Evolutionary conservation across 2,888 invertebrate genomes (phyloP), one percentile per base, ranked within the genome.

Genomic region (Trichopoda pennipes): DNA sequence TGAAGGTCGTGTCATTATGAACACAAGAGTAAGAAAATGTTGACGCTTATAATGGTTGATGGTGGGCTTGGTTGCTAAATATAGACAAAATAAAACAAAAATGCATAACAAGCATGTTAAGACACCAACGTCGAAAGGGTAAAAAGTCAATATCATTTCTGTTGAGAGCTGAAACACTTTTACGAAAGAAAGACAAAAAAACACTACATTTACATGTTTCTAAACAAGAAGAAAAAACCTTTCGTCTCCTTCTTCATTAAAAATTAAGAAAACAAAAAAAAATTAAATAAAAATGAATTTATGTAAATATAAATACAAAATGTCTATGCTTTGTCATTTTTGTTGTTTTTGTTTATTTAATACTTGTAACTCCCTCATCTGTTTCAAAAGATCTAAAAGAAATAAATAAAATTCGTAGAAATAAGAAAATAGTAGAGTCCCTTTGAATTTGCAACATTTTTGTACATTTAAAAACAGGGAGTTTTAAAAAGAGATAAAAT

Each of bases 1-100:
- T 82, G 79, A 82, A 82, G 82, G 82, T 79, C 75, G 78, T 82
- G 82, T 75, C 79, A 82, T 63, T 56, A 64, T 69, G 19, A 68
- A 55, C 49, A 64, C 55, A 49, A n/a, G 55, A 47, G 16, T 49
- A 21, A 69, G 51, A 61, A 73, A 38, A 61, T 49, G 44, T 17
- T 60, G 69, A 53, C 53, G 51, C 58, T 66, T 23, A 38, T 47
- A 32, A 51, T 49, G 42, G 44, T 44, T 42, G 56, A n/a, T 35
- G 32, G 58, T 56, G 69, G 58, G 56, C 66, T 42, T 58, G 35
- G 64, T 16, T 58, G 64, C 58, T 66, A 28, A 64, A 73, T 53
- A 55, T 63, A 63, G 55, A 47, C 21, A 53, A 42, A 23, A 28
- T 17, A 56, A 42, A 14, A 55, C 7, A 55, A 14, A 14, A 14